Percentiles rank a stretch among this genome's conserved stretches.
phyloP scores from a whole-genome alignment of 2,888 invertebrate genomes.

The Spatulosminthurus flaviceps region DNA sequence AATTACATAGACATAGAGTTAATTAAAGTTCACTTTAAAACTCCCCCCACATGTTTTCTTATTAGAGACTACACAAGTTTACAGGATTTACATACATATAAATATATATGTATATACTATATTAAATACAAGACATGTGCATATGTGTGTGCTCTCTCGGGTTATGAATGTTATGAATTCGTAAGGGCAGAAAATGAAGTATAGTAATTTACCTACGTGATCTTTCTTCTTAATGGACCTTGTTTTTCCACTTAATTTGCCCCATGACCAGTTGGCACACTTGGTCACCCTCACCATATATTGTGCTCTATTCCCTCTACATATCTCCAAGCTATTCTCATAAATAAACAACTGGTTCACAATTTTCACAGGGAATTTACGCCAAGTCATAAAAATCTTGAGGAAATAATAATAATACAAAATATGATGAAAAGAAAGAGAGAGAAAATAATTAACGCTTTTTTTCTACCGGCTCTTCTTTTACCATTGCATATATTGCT shows the following conservation, averaged over 20 bases:
- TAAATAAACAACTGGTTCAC: constrained; percentile 21
- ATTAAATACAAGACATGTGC: too few species aligned
- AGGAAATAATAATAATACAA: constrained; percentile 19
- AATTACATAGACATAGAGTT: background rate
- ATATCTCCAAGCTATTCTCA: constrained; percentile 2
- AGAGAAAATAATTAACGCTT: background rate
- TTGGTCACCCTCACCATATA: background rate
- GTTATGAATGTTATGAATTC: too few species aligned
- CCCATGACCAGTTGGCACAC: background rate
- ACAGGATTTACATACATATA: too few species aligned
- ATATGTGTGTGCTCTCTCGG: background rate
- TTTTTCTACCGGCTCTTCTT: background rate
- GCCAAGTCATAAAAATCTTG: background rate
- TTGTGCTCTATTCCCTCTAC: background rate
- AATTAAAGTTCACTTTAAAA: constrained; percentile 1
- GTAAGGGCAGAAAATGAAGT: background rate
- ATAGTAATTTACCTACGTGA: constrained; percentile 11
- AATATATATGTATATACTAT: too few species aligned
- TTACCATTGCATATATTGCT: too few species aligned
- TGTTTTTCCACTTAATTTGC: constrained; percentile 30
- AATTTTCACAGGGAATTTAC: constrained; percentile 14
- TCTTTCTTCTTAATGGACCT: constrained; percentile 2
- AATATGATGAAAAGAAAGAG: background rate
- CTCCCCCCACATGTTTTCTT: background rate
- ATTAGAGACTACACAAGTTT: too few species aligned